Conservation (phyloP, 1,140 invertebrate species). For the Drosophila kepulauana region DNA sequence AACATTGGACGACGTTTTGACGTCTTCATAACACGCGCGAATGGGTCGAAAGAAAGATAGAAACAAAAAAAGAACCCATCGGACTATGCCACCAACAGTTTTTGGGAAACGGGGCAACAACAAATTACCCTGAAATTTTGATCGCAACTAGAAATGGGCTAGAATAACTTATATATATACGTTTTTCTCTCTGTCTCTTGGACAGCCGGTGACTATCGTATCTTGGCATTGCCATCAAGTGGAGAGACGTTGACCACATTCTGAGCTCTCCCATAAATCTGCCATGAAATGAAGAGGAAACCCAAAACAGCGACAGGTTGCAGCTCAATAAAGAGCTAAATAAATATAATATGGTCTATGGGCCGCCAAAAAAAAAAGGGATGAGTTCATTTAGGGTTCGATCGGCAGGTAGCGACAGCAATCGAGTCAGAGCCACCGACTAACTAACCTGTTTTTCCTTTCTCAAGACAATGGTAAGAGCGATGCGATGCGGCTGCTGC, state of each 20-base stretch:
- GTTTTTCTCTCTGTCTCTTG: background rate
- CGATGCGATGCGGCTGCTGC: slow-evolving; percentile 39
- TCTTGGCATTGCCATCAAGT: slow-evolving; percentile 56
- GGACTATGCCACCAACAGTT: slow-evolving; percentile 75
- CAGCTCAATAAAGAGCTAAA: slow-evolving; percentile 81
- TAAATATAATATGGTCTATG: slow-evolving; percentile 77
- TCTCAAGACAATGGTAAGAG: slow-evolving; percentile 26
- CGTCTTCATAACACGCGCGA: slow-evolving; percentile 83
- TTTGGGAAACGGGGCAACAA: slow-evolving; percentile 55
- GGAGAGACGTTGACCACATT: slow-evolving; percentile 45
- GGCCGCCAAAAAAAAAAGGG: slow-evolving; percentile 52
- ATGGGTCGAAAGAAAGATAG: slow-evolving; percentile 40
- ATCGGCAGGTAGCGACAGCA: slow-evolving; percentile 42
- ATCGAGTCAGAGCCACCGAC: background rate
- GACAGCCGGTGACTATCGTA: slow-evolving; percentile 28
- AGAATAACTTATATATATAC: background rate
- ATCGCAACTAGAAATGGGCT: slow-evolving; percentile 21
- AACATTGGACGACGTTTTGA: slow-evolving; percentile 44
- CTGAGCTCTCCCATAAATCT: slow-evolving; percentile 68
- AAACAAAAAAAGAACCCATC: background rate
- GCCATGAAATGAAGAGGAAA: slow-evolving; percentile 49
- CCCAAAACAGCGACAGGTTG: slow-evolving; percentile 72
- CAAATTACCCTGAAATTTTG: slow-evolving; percentile 80
- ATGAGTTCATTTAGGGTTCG: slow-evolving; percentile 74
- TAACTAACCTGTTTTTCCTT: slow-evolving; percentile 58